Evolutionary conservation across 1,140 invertebrate genomes (phyloP).

Genomic region (Ephestia elutella): DNA sequence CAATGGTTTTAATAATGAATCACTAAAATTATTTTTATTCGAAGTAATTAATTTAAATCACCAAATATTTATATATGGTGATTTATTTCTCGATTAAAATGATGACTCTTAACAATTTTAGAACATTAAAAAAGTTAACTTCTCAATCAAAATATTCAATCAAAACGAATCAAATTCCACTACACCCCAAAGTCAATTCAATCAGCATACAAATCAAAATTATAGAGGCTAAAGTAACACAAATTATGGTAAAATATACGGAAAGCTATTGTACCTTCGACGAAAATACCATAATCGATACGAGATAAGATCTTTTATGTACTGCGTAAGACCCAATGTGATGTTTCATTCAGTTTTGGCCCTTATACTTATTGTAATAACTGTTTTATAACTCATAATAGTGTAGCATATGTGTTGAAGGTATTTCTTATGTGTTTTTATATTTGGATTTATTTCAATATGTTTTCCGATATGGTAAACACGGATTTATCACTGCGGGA

Average conservation of each 20-base stretch:
- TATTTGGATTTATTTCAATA: slow-evolving; percentile 1
- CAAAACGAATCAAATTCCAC: slow-evolving; percentile 6
- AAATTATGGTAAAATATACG: slow-evolving; percentile 12
- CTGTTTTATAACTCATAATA: background rate
- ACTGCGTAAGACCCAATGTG: background rate
- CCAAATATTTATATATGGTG: background rate
- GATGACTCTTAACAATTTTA: background rate
- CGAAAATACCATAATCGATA: slow-evolving; percentile 12
- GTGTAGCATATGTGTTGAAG: background rate
- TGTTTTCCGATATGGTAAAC: background rate
- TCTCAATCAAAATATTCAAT: slow-evolving; percentile 1
- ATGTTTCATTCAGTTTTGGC: background rate
- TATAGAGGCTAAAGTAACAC: slow-evolving; percentile 8
- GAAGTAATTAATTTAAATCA: no score
- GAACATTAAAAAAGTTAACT: background rate
- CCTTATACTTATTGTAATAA: background rate
- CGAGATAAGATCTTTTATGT: slow-evolving; percentile 8
- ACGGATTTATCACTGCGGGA: background rate
- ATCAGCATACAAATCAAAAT: slow-evolving; percentile 10
- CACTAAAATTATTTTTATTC: no score
- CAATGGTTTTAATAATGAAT: no score
- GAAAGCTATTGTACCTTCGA: slow-evolving; percentile 5
- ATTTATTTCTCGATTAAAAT: background rate
- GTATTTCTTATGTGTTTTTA: background rate
- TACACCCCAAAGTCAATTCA: slow-evolving; percentile 9